Percentiles rank a stretch among this genome's conserved stretches.
phyloP scores from a whole-genome alignment of 2,888 invertebrate species.

The Tinea semifulvella region DNA sequence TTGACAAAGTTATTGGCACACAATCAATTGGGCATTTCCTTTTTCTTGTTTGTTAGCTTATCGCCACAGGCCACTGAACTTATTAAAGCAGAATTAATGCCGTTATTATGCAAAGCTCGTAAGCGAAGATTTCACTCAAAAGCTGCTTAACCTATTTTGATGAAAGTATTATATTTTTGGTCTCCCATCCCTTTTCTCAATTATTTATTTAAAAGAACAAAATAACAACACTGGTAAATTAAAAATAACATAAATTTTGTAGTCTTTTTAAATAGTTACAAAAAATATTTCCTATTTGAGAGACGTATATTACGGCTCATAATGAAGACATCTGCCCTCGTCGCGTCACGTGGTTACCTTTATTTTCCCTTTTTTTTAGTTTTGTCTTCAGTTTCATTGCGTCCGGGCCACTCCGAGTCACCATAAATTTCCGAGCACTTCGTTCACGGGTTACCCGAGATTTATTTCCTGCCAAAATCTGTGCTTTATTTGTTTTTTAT shows the following conservation, averaged over 20 bases:
- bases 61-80: neutral
- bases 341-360: conserved; percentile 19
- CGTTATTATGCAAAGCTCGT: neutral
- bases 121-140: no score
- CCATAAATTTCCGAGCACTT: conserved; percentile 61
- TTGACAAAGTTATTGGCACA: neutral
- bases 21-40: neutral
- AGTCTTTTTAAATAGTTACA: no score
- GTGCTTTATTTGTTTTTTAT: conserved; percentile 41
- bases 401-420: conserved; percentile 39
- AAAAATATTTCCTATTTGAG: conserved; percentile 49
- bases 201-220: no score
- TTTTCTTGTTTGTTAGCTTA: neutral
- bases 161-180: no score
- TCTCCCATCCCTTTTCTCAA: no score
- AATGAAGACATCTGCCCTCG: conserved; percentile 58
- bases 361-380: conserved; percentile 39
- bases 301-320: conserved; percentile 45
- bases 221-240: no score
- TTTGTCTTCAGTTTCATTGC: conserved; percentile 37
- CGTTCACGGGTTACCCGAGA: conserved; percentile 48
- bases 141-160: no score
- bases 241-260: no score
- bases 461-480: conserved; percentile 65
- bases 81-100: neutral